phyloP scores from a whole-genome alignment of 2,113 vertebrate genomes.

The Solea solea region DNA sequence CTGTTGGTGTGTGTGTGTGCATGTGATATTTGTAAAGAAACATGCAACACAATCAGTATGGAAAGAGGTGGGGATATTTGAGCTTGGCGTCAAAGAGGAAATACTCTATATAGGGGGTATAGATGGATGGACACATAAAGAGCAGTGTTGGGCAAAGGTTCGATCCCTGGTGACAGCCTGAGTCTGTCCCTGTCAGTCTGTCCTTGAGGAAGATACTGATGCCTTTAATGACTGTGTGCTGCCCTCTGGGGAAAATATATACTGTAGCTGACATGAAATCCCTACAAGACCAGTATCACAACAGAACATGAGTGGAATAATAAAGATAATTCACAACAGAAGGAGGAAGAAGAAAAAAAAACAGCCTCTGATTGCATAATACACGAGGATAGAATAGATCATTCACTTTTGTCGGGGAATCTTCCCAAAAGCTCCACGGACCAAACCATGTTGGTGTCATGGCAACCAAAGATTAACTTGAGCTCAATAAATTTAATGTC shows the following conservation, averaged over 20 bases:
- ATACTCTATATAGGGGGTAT: constrained; percentile 7
- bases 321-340: background rate
- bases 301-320: constrained; percentile 5
- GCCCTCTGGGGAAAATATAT: constrained; percentile 29
- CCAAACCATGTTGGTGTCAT: constrained; percentile 17
- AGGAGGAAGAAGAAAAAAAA: background rate
- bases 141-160: constrained; percentile 58
- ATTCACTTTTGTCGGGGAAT: background rate
- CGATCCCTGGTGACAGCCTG: constrained; percentile 51
- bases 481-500: constrained; percentile 10
- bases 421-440: constrained; percentile 3
- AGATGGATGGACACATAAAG: constrained; percentile 51
- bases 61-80: constrained; percentile 3
- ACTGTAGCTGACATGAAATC: constrained; percentile 30
- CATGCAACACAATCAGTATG: background rate
- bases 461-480: constrained; percentile 16
- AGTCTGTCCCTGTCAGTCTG: constrained; percentile 59
- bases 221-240: constrained; percentile 51
- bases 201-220: constrained; percentile 64
- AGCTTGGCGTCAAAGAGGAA: constrained; percentile 5
- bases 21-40: constrained; percentile 36
- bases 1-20: constrained; percentile 21
- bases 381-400: background rate
- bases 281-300: constrained; percentile 1
- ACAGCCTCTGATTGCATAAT: background rate